Conservation (phyloP, 2,113 vertebrate genomes). For the Bubo bubo region DNA sequence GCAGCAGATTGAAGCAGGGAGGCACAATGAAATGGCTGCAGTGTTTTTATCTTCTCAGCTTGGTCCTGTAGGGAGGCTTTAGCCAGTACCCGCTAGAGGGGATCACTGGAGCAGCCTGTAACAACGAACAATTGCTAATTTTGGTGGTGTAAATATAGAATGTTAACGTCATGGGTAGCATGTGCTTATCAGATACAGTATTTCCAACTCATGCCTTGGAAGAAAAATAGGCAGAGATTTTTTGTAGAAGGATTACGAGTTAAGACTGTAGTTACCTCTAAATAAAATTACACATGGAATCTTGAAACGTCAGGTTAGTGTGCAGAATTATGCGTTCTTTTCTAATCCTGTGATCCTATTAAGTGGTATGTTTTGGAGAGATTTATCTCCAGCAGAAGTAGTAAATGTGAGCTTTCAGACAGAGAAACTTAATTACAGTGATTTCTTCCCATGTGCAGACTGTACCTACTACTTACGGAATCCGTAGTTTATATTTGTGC, state of each 20-base stretch:
- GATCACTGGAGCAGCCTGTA: background rate
- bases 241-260: background rate
- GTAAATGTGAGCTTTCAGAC: background rate
- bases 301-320: background rate
- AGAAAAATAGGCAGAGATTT: background rate
- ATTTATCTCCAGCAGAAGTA: background rate
- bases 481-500: background rate
- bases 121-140: background rate
- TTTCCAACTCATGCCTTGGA: background rate
- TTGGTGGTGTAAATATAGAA: conserved; percentile 8
- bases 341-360: conserved; percentile 16
- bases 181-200: background rate
- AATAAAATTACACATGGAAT: background rate
- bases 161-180: background rate
- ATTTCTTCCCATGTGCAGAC: background rate
- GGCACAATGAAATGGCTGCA: background rate
- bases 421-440: background rate
- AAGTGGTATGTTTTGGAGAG: background rate
- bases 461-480: background rate
- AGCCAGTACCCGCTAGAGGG: background rate
- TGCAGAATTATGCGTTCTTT: background rate
- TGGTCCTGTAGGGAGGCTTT: background rate
- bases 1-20: conserved; percentile 26
- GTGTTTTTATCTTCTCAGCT: background rate
- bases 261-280: background rate